Evolutionary conservation across 23 tunicate genomes (phyloP), one percentile per base, ranked within the genome.

Genomic region (Halocynthia aurantium): DNA sequence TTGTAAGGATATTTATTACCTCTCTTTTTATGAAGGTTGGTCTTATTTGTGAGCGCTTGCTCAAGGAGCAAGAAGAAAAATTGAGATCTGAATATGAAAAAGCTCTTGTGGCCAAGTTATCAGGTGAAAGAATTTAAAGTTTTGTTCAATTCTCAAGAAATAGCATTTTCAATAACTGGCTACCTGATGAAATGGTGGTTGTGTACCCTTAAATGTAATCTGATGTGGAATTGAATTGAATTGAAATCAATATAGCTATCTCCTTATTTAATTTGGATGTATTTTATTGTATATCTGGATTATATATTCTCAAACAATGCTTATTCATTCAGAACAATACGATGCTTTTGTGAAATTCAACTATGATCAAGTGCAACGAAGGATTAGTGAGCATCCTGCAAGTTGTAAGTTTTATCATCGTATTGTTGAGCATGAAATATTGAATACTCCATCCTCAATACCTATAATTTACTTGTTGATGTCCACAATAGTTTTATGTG

Each of bases 261-360:
- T 31, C 44, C 4, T 31, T 31, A 31, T 31, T 31, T 31, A 31
- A 4, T 31, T 31, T 31, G 44, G 4, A 31, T 31, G 44, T 31
- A 31, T 31, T 31, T 31, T 31, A 31, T 31, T 31, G 44, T 31
- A 31, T 31, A 31, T 31, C 44, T 31, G 44, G 44, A 31, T 31
- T 31, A 31, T 31, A 31, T 31, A 31, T 31, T 31, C 4, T 31
- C 44, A 31, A 31, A 31, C 44, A 31, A 31, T 31, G 44, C 44
- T 71, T 53, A n/a, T 17, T 71, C 10, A 62, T 77, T 18, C 82
- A 84, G 88, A 84, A 21, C 88, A 84, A 70, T 84, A 84, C 71
- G 83, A 84, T 70, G 88, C 88, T n/a, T 84, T 84, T 61, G 88
- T 84, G 5, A 84, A 84, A 60, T 84, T 84, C 82, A 84, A 81